Base-by-base conservation (phyloP, 2,797 vertebrate genomes). In the Discoglossus pictus region DNA sequence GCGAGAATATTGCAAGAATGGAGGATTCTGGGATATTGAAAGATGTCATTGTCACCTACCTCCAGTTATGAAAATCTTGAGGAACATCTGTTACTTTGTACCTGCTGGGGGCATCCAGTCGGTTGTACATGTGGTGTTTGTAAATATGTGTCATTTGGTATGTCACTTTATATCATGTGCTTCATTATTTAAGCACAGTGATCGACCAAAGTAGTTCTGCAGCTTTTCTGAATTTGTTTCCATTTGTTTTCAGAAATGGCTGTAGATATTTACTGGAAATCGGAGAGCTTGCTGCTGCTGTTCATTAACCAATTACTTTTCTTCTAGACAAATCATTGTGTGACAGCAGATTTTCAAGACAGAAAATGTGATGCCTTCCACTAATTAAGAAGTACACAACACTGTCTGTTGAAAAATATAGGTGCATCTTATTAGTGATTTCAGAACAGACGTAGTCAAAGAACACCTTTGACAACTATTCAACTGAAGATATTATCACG, bases 181-280 rank as follows among this genome's bases (percentile, higher is more conserved):
- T 84, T 84, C 55, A 82, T 66, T 78, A 55, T 79, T 56, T 82
- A 80, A 77, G 77, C 77, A 79, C 76, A 78, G 69, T 76, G 71
- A 79, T 84, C 83, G 88, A 89, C 87, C 88, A 90, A 88, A 89
- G 87, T 88, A 83, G 78, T 63, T 85, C 82, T 86, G 65, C 78
- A 84, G 82, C 80, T 81, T 74, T 76, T 44, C 72, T 74, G 77
- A 80, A 76, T n/a, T n/a, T 71, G 76, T 5, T 48, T 75, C 73
- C 60, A 15, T 56, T 77, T 34, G 40, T 74, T 82, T n/a, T 77
- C 69, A 82, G 76, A 84, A 81, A 70, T 74, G 79, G 83, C 82
- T 36, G 68, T 75, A 72, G 86, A 80, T 85, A 68, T 84, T 88
- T 89, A 89, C 88, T 89, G 88, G 86, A 83, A 83, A 83, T 64